Evolutionary conservation across 1,140 invertebrate species (phyloP).

Genomic region (Metaphire vulgaris): DNA sequence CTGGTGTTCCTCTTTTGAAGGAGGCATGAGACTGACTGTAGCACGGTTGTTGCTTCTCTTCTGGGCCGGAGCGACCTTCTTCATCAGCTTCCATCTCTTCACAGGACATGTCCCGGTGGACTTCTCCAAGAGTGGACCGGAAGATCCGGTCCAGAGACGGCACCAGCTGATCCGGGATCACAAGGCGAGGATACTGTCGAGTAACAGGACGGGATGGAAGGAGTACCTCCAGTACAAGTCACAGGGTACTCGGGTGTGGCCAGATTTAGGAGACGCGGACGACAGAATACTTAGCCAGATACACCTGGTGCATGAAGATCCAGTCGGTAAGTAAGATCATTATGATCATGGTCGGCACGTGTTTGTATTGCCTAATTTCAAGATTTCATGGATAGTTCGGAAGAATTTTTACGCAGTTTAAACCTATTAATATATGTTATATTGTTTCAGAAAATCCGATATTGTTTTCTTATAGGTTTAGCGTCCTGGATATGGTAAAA

Average conservation of each 20-base stretch:
- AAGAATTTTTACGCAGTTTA: too few relatives aligned
- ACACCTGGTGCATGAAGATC: neutral
- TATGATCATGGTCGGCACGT: too few relatives aligned
- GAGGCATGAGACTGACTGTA: neutral
- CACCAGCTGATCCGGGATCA: neutral
- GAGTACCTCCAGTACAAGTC: neutral
- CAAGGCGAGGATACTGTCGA: neutral
- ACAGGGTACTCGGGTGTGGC: neutral
- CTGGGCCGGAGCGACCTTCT: neutral
- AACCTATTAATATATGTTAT: too few relatives aligned
- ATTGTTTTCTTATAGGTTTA: too few relatives aligned
- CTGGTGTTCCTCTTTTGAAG: too few relatives aligned
- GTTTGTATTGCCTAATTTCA: too few relatives aligned
- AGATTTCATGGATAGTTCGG: too few relatives aligned
- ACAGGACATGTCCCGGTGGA: neutral
- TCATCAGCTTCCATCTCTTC: neutral
- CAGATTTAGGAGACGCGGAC: neutral
- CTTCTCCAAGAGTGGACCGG: neutral
- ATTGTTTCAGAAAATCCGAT: too few relatives aligned
- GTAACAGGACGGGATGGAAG: neutral
- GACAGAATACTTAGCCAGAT: neutral
- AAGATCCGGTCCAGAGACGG: neutral
- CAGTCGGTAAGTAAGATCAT: neutral
- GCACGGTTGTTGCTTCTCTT: neutral
- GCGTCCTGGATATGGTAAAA: too few relatives aligned